A percentile compares a stretch with the other conserved stretches of the same genome.
Conservation (phyloP, 2,113 vertebrate genomes). For the Corvus hawaiiensis region DNA sequence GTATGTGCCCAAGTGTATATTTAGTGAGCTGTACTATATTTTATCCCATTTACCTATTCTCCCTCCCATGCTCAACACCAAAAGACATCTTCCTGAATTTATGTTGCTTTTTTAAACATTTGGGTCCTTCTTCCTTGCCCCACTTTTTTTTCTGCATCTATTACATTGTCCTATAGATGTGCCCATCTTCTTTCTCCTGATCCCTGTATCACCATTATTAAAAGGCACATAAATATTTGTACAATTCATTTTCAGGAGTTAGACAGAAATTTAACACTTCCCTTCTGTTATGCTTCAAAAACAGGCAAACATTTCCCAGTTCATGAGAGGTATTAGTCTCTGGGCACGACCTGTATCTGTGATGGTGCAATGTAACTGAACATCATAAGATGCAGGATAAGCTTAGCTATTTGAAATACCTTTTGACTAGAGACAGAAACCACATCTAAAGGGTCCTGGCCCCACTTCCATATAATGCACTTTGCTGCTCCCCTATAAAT, state of each 20-base stretch:
- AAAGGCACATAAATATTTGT: background rate
- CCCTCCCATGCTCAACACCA: background rate
- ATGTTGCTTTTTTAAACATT: background rate
- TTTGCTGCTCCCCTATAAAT: background rate
- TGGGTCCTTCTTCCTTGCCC: background rate
- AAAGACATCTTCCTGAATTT: background rate
- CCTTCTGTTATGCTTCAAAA: background rate
- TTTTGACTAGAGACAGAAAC: background rate
- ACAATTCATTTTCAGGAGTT: background rate
- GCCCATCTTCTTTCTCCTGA: background rate
- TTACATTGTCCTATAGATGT: background rate
- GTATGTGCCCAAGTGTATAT: background rate
- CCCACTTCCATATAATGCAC: background rate
- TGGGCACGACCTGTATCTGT: background rate
- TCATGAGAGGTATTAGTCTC: background rate
- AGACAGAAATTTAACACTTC: background rate
- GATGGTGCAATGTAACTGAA: background rate
- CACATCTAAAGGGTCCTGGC: background rate
- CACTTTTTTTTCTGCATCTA: background rate
- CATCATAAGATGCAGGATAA: background rate
- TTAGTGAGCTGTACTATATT: background rate
- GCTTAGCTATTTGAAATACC: background rate
- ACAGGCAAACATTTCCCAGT: background rate
- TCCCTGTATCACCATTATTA: background rate
- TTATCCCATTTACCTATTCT: slow-evolving; percentile 8